A percentile compares a stretch with the other conserved stretches of the same genome.
Evolutionary conservation across 2,888 invertebrate genomes (phyloP).

Genomic region (Drosophila yooni): DNA sequence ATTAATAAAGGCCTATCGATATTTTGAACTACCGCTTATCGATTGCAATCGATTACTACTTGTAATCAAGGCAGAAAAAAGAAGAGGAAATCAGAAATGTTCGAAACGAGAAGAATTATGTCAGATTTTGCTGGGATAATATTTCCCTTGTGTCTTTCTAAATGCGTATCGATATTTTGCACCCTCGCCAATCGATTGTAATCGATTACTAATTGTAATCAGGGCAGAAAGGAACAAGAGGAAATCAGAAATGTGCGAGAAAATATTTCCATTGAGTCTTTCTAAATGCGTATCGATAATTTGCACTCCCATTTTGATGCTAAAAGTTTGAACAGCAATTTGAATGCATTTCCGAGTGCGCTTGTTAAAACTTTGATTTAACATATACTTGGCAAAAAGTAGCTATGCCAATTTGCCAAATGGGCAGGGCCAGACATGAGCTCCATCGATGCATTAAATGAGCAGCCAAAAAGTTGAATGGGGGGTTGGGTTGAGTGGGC

Average conservation of each 20-base stretch:
- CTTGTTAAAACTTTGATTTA: slow-evolving; percentile 20
- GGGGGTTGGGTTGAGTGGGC: not conserved
- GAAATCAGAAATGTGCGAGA: not conserved
- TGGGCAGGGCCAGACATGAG: slow-evolving; percentile 38
- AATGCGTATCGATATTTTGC: not conserved
- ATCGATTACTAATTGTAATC: not conserved
- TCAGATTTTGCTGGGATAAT: not conserved
- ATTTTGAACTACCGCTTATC: not conserved
- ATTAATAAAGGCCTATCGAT: not conserved
- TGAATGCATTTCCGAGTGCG: not conserved
- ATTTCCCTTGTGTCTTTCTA: not conserved
- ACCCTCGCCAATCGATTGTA: not conserved
- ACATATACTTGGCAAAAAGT: slow-evolving; percentile 12
- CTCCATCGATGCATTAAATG: slow-evolving; percentile 53
- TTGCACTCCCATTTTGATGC: slow-evolving; percentile 1
- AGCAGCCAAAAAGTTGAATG: slow-evolving; percentile 31
- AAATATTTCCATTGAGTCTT: not conserved
- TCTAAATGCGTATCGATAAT: not conserved
- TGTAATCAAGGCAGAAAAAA: not conserved
- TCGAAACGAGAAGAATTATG: not conserved
- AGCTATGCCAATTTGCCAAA: slow-evolving; percentile 34
- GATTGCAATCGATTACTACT: not conserved
- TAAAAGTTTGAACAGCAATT: slow-evolving; percentile 6
- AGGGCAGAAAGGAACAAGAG: not conserved
- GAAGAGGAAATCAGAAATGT: not conserved